Evolutionary conservation across 2,113 vertebrate genomes (phyloP).

Genomic region (Passer domesticus): DNA sequence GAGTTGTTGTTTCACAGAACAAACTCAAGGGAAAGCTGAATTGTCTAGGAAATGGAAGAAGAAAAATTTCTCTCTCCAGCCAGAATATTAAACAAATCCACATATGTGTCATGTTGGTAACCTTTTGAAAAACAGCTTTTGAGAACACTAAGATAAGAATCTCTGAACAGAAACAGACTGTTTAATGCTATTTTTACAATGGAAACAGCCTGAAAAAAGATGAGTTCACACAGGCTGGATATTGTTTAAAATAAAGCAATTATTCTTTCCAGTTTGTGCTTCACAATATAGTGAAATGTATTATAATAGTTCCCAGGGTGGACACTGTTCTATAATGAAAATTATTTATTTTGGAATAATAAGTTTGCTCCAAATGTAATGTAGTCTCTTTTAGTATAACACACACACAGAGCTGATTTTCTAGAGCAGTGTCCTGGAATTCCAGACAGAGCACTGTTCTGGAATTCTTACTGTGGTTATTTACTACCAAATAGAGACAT

Average conservation of each 20-base stretch:
- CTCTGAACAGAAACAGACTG: background rate
- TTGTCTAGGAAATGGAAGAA: background rate
- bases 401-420: background rate
- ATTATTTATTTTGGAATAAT: background rate
- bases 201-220: background rate
- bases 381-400: background rate
- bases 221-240: background rate
- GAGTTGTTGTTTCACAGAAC: background rate
- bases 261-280: background rate
- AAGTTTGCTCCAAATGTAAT: background rate
- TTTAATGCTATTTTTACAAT: background rate
- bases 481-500: background rate
- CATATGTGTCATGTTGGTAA: background rate
- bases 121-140: constrained; percentile 3
- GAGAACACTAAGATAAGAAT: background rate
- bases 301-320: background rate
- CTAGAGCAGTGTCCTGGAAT: background rate
- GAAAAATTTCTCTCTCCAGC: background rate
- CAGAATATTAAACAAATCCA: background rate
- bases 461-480: background rate
- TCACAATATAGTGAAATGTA: background rate
- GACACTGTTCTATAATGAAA: background rate
- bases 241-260: background rate
- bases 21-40: background rate
- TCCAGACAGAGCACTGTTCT: background rate